These are phyloP conservation scores for Zootoca vivipara DNA, from an alignment of 2,113 vertebrate species.

Conservation along the genomic window DNA sequence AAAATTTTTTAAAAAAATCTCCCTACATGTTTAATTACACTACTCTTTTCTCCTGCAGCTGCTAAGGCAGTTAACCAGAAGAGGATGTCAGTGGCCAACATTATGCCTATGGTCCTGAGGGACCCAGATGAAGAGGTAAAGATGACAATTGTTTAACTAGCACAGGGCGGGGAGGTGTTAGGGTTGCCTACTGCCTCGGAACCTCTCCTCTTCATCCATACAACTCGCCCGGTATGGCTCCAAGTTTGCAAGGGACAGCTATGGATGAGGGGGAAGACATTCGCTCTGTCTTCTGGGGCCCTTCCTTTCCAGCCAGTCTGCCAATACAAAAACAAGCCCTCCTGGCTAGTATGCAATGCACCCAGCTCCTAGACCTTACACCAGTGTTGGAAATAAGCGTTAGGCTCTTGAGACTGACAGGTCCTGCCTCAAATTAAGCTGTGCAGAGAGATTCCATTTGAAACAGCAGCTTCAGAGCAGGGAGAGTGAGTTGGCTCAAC, in stretches of 20 bases:
- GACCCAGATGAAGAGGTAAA: slow-evolving; percentile 6
- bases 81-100: slow-evolving; percentile 69
- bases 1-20: neutral
- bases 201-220: neutral
- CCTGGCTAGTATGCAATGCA: neutral
- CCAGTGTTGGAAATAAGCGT: neutral
- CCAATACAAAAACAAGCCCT: neutral
- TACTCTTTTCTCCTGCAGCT: neutral
- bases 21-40: accelerated
- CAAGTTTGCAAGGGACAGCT: neutral
- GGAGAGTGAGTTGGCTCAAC: neutral
- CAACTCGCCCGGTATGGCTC: neutral
- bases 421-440: neutral
- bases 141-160: neutral
- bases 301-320: neutral
- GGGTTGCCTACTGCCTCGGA: neutral
- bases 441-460: neutral
- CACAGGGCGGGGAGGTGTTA: neutral
- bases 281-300: neutral
- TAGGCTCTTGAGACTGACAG: neutral
- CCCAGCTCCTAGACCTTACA: neutral
- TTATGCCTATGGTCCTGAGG: slow-evolving; percentile 70
- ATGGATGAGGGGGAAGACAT: neutral
- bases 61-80: slow-evolving; percentile 58
- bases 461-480: neutral